A percentile compares a stretch with the other conserved stretches of the same genome.
These are phyloP conservation scores for Protaetia brevitarsis DNA, from an alignment of 1,140 invertebrate species.

Conservation along the genomic window DNA sequence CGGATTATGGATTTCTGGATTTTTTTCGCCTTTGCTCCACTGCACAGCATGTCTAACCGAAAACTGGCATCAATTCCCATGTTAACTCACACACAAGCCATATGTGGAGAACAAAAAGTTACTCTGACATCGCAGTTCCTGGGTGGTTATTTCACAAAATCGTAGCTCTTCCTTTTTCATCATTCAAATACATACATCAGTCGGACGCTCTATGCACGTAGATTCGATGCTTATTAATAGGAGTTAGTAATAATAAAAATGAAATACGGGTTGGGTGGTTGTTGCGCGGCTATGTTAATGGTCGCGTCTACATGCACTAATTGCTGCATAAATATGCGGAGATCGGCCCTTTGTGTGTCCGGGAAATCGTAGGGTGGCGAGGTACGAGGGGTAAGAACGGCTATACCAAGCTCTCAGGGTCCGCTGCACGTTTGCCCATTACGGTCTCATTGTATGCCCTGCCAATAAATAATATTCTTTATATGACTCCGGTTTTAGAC, in stretches of 20 bases:
- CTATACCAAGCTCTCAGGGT: constrained; percentile 5
- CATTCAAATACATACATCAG: too few species aligned
- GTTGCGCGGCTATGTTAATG: constrained; percentile 22
- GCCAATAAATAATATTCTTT: constrained; percentile 48
- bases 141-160: too few species aligned
- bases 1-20: too few species aligned
- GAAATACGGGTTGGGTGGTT: constrained; percentile 18
- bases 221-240: constrained; percentile 13
- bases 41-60: too few species aligned
- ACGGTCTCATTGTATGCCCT: constrained; percentile 43
- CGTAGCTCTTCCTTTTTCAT: too few species aligned
- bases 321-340: constrained; percentile 25
- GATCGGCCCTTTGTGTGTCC: constrained; percentile 15
- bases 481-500: constrained; percentile 38
- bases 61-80: too few species aligned
- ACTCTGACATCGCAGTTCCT: too few species aligned
- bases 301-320: constrained; percentile 23
- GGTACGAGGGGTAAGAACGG: constrained; percentile 1
- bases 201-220: neutral
- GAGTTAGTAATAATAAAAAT: constrained; percentile 23
- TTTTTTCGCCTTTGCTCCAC: too few species aligned
- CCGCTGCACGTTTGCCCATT: constrained; percentile 31
- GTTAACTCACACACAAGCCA: too few species aligned
- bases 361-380: neutral
- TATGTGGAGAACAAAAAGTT: too few species aligned